These are phyloP conservation scores for Phacellophora camtschatica DNA, from an alignment of 30 jellyfish, hydroid and myxozoan species.

Conservation along the genomic window DNA sequence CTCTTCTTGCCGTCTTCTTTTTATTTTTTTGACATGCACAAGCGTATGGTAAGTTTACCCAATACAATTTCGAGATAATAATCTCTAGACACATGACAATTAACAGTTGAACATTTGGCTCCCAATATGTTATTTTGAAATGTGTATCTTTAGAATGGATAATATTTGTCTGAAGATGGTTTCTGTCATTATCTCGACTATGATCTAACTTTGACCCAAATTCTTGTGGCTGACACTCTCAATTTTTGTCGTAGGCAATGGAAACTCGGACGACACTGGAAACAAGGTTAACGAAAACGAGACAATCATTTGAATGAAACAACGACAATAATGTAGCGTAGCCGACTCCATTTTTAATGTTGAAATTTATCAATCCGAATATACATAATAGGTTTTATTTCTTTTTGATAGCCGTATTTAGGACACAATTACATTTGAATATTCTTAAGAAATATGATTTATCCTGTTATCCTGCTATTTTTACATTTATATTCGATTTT, in stretches of 20 bases:
- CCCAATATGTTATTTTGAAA: too few relatives aligned
- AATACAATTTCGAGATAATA: too few relatives aligned
- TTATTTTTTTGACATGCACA: too few relatives aligned
- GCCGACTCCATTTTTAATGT: neutral
- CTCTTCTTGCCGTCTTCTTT: too few relatives aligned
- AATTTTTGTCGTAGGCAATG: constrained; percentile 32
- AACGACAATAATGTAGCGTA: neutral
- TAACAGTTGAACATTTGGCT: too few relatives aligned
- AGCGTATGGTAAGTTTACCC: too few relatives aligned
- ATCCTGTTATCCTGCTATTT: too few relatives aligned
- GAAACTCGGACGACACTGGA: constrained; percentile 46
- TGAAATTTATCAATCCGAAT: neutral
- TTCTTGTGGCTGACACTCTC: neutral
- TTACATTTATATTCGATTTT: neutral
- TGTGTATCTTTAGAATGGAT: too few relatives aligned
- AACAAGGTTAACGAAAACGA: constrained; percentile 31
- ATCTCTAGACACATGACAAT: too few relatives aligned
- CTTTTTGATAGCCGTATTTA: neutral
- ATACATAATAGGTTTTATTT: neutral
- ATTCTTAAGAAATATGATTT: neutral
- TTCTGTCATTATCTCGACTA: too few relatives aligned
- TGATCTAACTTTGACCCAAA: too few relatives aligned
- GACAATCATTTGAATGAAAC: constrained; percentile 26
- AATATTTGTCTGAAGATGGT: too few relatives aligned
- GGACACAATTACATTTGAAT: neutral